These are phyloP conservation scores for Choristoneura fumiferana DNA, from an alignment of 1,140 invertebrate species.

Conservation along the genomic window DNA sequence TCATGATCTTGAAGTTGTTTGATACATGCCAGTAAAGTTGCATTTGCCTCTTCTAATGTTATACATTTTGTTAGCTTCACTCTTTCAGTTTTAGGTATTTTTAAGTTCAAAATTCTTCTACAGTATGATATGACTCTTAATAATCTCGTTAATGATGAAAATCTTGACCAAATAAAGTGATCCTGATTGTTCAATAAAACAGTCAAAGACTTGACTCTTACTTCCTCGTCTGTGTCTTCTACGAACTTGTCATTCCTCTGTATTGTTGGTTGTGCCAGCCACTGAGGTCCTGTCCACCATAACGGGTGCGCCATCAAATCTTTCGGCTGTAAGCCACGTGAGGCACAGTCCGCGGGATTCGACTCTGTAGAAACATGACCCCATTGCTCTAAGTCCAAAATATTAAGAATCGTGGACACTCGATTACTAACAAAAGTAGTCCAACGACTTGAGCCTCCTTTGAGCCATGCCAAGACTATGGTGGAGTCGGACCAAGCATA, in stretches of 20 bases:
- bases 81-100: slow-evolving; percentile 21
- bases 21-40: not conserved
- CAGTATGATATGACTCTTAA: slow-evolving; percentile 32
- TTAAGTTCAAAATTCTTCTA: slow-evolving; percentile 26
- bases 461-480: slow-evolving; percentile 59
- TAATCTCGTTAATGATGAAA: slow-evolving; percentile 32
- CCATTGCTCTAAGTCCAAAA: slow-evolving; percentile 47
- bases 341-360: slow-evolving; percentile 34
- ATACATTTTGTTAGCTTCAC: slow-evolving; percentile 7
- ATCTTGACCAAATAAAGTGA: slow-evolving; percentile 27
- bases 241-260: not conserved
- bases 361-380: slow-evolving; percentile 26
- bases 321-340: slow-evolving; percentile 25
- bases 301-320: slow-evolving; percentile 21
- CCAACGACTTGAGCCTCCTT: slow-evolving; percentile 35
- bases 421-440: slow-evolving; percentile 63
- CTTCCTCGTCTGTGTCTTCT: slow-evolving; percentile 25
- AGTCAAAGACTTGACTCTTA: slow-evolving; percentile 23
- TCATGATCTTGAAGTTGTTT: slow-evolving; percentile 1
- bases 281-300: slow-evolving; percentile 30
- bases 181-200: slow-evolving; percentile 3
- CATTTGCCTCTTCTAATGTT: slow-evolving; percentile 18
- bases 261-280: slow-evolving; percentile 23
- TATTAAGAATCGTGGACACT: slow-evolving; percentile 48
- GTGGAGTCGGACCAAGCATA: slow-evolving; percentile 64